Evolutionary conservation across 2,113 vertebrate genomes (phyloP).

Genomic region (Henicopernis longicauda): DNA sequence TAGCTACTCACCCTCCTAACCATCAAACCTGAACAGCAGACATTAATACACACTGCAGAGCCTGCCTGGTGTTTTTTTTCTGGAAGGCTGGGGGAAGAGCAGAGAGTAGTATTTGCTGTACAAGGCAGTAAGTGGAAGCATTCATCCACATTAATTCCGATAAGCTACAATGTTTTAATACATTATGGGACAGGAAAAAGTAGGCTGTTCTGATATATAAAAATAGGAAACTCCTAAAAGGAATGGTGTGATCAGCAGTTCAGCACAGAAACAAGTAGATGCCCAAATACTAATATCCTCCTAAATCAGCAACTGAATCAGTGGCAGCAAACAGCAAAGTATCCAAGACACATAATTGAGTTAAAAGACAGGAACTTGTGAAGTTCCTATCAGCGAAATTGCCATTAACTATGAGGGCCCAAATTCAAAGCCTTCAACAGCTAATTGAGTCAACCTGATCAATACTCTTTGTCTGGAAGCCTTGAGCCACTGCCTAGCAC

Average conservation of each 20-base stretch:
- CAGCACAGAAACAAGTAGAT: background rate
- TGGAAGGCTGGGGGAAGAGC: no score
- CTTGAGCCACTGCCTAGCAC: background rate
- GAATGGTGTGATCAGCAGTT: background rate
- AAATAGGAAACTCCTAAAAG: background rate
- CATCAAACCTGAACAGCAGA: background rate
- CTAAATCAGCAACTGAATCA: background rate
- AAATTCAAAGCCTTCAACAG: background rate
- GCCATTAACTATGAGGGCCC: background rate
- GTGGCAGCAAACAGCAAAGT: background rate
- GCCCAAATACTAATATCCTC: background rate
- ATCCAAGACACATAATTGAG: fast-evolving
- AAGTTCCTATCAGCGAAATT: background rate
- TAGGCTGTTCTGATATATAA: fast-evolving
- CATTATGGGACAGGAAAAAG: background rate
- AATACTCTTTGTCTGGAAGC: background rate
- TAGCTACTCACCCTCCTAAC: background rate
- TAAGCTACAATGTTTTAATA: background rate
- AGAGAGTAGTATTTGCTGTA: background rate
- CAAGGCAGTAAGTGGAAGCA: background rate
- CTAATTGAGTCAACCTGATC: background rate
- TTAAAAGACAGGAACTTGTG: background rate
- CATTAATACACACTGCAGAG: background rate
- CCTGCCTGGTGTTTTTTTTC: background rate
- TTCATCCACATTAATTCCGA: background rate